Base-by-base conservation (phyloP, 2,888 invertebrate genomes). In the Zygothrica quintamaculata region DNA sequence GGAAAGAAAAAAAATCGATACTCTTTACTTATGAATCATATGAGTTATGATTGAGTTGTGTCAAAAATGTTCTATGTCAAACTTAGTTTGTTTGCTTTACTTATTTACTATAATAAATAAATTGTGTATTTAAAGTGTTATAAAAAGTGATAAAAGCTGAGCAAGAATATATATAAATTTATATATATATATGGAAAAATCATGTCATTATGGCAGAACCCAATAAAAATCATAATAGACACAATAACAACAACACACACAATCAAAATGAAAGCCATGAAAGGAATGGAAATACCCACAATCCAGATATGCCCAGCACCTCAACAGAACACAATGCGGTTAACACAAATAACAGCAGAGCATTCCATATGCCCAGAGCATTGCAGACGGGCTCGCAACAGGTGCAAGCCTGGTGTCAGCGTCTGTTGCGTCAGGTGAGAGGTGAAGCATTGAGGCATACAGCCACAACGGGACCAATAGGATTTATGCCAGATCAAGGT, bases 121-220 rank as follows among this genome's bases (percentile, higher is more conserved):
- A n/a, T n/a, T n/a, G n/a, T n/a, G n/a, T n/a, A n/a, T n/a, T n/a
- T n/a, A n/a, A n/a, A n/a, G n/a, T n/a, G n/a, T n/a, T n/a, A n/a
- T n/a, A n/a, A n/a, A n/a, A n/a, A n/a, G n/a, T n/a, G n/a, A n/a
- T n/a, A n/a, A n/a, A n/a, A n/a, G n/a, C n/a, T n/a, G n/a, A 36
- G 39, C 11, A 34, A 48, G 13, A 42, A 5, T 16, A 33, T 6
- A 33, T 11, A 33, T 11, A 33, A 5, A 33, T 33, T 5, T 5
- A 33, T 8, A 29, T 13, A 34, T 11, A 8, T 8, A 26, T 12
- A 52, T 29, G 15, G 6, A 46, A 13, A 46, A 58, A 56, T 15
- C 80, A 77, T 79, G 79, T 65, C 52, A 79, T 57, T 48, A 79
- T 79, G 79, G 68, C 84, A 62, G 66, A 80, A 48, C 29, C 80